Base-by-base conservation (phyloP, 2,113 vertebrate species). In the Micronycteris hirsuta region DNA sequence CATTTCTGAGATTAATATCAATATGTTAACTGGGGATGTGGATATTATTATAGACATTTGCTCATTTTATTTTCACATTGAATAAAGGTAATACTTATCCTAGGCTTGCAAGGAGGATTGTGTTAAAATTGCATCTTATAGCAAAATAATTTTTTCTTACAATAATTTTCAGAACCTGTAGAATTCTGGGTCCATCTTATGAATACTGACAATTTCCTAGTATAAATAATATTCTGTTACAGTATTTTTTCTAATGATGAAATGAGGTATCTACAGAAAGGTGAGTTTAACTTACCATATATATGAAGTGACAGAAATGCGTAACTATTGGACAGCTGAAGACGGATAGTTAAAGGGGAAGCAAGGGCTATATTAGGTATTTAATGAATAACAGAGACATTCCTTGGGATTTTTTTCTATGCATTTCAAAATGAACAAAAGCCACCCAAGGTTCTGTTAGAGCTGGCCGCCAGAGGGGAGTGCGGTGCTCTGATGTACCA, bases 1-100 rank as follows among this genome's bases (percentile, higher is more conserved):
- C 65, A 88, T 49, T 85, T 91, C 36, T 88, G 33, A 82, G 24
- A 82, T 81, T 77, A 54, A 43, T 96, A 74, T 33, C 65, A 82
- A 71, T 43, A 84, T 45, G 58, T 20, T 77, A 90, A 28, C 65
- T 56, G 56, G 38, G 24, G 81, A 91, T 38, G 52, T 80, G 49
- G 45, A 58, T 83, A 8, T 28, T 82, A 63, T 36, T 14, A 56
- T 47, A 31, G 86, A 36, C 2, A 1, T 45, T 33, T 70, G 41
- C 14, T 20, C 65, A 88, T 92, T 95, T 93, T 84, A 83, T 63
- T 97, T 90, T 94, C 86, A 73, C 22, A 52, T 0, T 22, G 28
- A 88, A 89, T 49, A 73, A 71, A 93, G 81, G 12, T 5, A 4
- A 95, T 43, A 6, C 20, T 84, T 17, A 49, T n/a, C 17, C 6